These are phyloP conservation scores for Oceanodroma tethys DNA, from an alignment of 2,113 vertebrate genomes.

Conservation along the genomic window DNA sequence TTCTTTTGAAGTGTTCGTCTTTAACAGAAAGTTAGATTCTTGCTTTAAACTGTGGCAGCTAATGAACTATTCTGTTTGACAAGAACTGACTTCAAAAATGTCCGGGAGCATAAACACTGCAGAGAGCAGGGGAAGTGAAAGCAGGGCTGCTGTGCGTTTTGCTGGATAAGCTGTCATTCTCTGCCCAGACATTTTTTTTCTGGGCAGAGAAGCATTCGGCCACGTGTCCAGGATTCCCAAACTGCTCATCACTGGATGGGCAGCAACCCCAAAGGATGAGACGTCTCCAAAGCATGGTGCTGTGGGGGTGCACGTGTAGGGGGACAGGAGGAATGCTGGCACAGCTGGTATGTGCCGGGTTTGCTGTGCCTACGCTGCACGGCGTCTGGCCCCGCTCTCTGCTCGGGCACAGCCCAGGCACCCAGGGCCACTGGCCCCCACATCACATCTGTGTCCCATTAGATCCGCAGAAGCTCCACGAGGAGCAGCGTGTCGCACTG, in stretches of 20 bases:
- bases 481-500: conserved; percentile 80
- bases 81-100: not conserved
- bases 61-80: not conserved
- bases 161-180: not conserved
- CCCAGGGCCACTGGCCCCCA: fast-evolving
- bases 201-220: not conserved
- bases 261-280: not conserved
- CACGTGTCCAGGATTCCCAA: not conserved
- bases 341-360: not conserved
- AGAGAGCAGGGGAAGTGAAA: not conserved
- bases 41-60: not conserved
- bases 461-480: conserved; percentile 80
- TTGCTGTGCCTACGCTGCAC: not conserved
- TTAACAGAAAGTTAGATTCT: not conserved
- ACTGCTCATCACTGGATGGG: not conserved
- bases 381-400: fast-evolving
- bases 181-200: not conserved
- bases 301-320: not conserved
- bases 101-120: not conserved
- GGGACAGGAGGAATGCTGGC: not conserved
- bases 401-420: not conserved
- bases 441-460: not conserved
- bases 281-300: not conserved
- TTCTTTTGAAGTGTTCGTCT: not conserved
- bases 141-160: not conserved